Percentiles rank a stretch among this genome's conserved stretches.
These are phyloP conservation scores for Callospermophilus lateralis DNA, from an alignment of 2,113 vertebrate genomes.

Conservation along the genomic window DNA sequence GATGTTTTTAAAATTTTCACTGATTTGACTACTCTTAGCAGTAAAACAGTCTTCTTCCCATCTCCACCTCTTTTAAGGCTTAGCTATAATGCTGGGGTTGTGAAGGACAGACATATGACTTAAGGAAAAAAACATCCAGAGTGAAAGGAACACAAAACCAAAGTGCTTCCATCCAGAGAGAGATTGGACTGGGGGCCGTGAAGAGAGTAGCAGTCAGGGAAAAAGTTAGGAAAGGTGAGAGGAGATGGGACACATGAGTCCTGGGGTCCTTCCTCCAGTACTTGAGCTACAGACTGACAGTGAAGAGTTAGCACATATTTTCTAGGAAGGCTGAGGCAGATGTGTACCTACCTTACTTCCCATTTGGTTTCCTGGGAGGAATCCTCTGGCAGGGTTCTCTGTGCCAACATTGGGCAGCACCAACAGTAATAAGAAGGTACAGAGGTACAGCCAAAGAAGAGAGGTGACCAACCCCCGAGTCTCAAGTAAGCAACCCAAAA, in stretches of 20 bases:
- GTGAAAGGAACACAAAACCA: background rate
- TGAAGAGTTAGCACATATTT: background rate
- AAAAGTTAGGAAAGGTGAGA: background rate
- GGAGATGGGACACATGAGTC: background rate
- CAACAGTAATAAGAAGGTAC: background rate
- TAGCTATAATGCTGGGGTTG: background rate
- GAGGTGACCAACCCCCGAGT: background rate
- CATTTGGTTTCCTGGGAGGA: background rate
- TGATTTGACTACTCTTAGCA: constrained; percentile 3
- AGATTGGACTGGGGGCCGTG: background rate
- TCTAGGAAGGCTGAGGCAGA: background rate
- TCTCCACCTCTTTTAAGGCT: background rate
- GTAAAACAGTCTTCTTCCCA: background rate
- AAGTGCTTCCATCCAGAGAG: background rate
- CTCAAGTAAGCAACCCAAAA: background rate
- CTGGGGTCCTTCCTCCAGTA: background rate
- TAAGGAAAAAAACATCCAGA: background rate
- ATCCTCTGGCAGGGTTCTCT: background rate
- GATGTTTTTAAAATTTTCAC: constrained; percentile 33
- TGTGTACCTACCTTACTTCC: background rate
- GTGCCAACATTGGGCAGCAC: background rate
- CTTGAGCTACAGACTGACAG: background rate
- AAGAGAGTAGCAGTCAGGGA: background rate
- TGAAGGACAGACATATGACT: background rate
- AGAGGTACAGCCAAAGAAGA: background rate